Evolutionary conservation across 2,113 vertebrate species (phyloP), one percentile per base, ranked within the genome.

Genomic region (Colius striatus): DNA sequence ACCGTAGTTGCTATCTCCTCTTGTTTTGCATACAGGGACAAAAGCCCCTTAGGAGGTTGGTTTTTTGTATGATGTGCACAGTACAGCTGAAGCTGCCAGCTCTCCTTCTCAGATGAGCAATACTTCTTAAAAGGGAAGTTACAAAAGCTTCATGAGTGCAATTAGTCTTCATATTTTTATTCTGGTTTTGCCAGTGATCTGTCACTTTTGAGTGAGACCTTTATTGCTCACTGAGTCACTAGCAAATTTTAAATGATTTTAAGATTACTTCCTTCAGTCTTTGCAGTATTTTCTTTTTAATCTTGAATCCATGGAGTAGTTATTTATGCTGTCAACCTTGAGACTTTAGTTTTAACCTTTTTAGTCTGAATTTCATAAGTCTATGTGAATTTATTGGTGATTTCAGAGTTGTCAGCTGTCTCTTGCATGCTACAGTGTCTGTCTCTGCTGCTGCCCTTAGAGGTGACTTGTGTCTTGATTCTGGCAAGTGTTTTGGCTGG

Each of bases 41-140:
- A 61, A 91, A 95, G 54, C 27, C 32, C 62, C 43, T 68, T 38
- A 18, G 1, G 58, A 75, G 53, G 8, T 16, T 17, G 13, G 23
- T 7, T 1, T 55, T 74, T 90, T 15, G 13, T 53, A 2, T 47
- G 50, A 83, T 3, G 2, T 23, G 51, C 61, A 60, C 45, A 41
- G n/a, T 30, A 27, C 0, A 1, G 50, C 66, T 61, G 58, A 87
- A 84, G 54, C 61, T 92, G 68, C 73, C 77, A 65, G 57, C 30
- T 79, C 32, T 85, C 38, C 55, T 65, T 76, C 50, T 91, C 84
- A 66, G 91, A 89, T 82, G 81, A 95, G 73, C 68, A 60, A 41
- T 81, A 18, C 76, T 83, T 92, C 57, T 53, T 75, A 38, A 94
- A 94, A 89, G 51, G 90, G 95, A 94, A 95, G 81, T 88, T 86